Percentiles rank a stretch among this genome's conserved stretches.
Conservation (phyloP, 2,888 invertebrate genomes). For the Clunio marinus region DNA sequence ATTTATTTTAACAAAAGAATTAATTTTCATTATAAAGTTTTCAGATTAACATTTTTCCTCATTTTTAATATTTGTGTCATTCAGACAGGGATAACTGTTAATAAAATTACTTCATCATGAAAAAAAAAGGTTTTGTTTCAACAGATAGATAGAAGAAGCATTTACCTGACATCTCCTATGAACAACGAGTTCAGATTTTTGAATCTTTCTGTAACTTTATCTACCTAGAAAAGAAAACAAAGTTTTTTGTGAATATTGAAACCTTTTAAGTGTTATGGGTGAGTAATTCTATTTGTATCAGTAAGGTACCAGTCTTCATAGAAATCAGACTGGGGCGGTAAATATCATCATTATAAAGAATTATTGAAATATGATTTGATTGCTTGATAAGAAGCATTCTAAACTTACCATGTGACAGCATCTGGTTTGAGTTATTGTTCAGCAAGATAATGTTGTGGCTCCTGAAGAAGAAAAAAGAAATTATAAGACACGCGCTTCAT, state of each 20-base stretch:
- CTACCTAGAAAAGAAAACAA: not conserved
- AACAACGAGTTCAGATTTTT: not conserved
- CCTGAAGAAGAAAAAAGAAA: no score
- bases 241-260: not conserved
- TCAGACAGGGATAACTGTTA: constrained; percentile 39
- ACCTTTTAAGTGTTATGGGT: not conserved
- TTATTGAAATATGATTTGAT: no score
- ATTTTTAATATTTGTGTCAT: constrained; percentile 23
- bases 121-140: not conserved
- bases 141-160: not conserved
- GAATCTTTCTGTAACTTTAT: no score
- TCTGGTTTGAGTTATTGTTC: no score
- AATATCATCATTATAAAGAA: constrained; percentile 28
- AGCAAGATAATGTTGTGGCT: no score
- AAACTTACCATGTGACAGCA: no score
- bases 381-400: no score
- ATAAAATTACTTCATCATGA: constrained; percentile 32
- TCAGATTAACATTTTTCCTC: constrained; percentile 20
- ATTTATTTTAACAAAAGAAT: not conserved
- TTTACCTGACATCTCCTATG: not conserved
- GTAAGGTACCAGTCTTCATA: constrained; percentile 38
- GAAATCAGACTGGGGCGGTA: constrained; percentile 39
- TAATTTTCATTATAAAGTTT: not conserved
- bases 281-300: constrained; percentile 14
- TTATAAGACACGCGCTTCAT: no score